A percentile compares a stretch with the other conserved stretches of the same genome.
phyloP scores from a whole-genome alignment of 2,797 vertebrate genomes.

The Schizopygopsis malacanthus region DNA sequence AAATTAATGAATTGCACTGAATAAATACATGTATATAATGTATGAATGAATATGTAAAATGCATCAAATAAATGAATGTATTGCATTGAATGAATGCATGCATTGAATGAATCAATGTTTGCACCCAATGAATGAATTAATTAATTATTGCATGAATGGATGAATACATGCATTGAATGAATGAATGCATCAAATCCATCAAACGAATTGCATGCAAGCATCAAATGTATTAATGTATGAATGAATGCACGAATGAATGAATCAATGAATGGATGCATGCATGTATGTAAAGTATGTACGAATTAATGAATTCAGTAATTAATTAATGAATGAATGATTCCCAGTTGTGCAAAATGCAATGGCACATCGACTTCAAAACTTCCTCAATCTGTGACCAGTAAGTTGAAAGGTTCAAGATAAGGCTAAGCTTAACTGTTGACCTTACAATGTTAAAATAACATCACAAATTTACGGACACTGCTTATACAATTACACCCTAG shows the following conservation, averaged over 20 bases:
- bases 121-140: not conserved
- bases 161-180: not conserved
- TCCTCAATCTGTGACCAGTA: not conserved
- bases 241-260: too few relatives aligned
- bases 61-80: not conserved
- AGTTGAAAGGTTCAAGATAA: not conserved
- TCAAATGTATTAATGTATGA: not conserved
- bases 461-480: not conserved
- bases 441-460: not conserved
- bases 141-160: not conserved
- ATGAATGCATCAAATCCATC: too few relatives aligned
- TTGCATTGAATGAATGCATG: not conserved
- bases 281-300: too few relatives aligned
- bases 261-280: too few relatives aligned
- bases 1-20: not conserved
- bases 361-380: not conserved
- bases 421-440: not conserved
- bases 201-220: too few relatives aligned
- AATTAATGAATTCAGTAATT: too few relatives aligned
- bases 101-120: too few relatives aligned
- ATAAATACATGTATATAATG: not conserved
- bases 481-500: not conserved
- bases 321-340: too few relatives aligned
- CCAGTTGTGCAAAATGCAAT: too few relatives aligned
- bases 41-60: not conserved